Percentiles rank a stretch among this genome's conserved stretches.
Conservation (phyloP, 2,888 invertebrate genomes). For the Drosophila putrida region DNA sequence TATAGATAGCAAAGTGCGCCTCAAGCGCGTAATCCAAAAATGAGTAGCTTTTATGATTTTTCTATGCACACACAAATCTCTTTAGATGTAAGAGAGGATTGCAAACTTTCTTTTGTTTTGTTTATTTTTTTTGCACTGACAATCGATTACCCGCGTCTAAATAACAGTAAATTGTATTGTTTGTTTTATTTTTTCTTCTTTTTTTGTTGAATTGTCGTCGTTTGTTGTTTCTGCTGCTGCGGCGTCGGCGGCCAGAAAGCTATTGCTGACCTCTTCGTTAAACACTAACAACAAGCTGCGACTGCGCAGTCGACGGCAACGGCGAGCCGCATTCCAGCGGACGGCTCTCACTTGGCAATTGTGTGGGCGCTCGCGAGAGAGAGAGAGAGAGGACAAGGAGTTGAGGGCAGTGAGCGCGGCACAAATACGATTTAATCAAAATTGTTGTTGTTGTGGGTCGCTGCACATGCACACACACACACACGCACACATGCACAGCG, state of each 20-base stretch:
- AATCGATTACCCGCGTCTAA: conserved; percentile 43
- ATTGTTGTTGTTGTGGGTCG: conserved; percentile 39
- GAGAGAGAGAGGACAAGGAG: conserved; percentile 17
- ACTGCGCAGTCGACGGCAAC: conserved; percentile 70
- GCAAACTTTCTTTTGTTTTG: conserved; percentile 40
- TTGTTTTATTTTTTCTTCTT: conserved; percentile 12
- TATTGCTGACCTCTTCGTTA: conserved; percentile 73
- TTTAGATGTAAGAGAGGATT: conserved; percentile 7
- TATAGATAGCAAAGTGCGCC: conserved; percentile 29
- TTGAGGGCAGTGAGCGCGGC: conserved; percentile 45
- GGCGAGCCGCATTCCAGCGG: conserved; percentile 70
- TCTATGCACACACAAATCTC: conserved; percentile 36
- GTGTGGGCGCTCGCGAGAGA: conserved; percentile 51
- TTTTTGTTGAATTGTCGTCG: conserved; percentile 38
- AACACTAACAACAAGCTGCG: conserved; percentile 71
- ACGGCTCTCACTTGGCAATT: conserved; percentile 51
- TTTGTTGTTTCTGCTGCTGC: conserved; percentile 35
- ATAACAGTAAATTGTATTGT: conserved; percentile 63
- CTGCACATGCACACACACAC: conserved; percentile 38
- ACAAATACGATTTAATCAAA: conserved; percentile 77
- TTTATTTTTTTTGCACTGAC: conserved; percentile 30
- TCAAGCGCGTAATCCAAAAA: conserved; percentile 60
- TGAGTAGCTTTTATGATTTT: conserved; percentile 20
- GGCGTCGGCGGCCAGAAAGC: conserved; percentile 34
- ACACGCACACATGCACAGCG: conserved; percentile 26